Evolutionary conservation across 2,797 vertebrate species (phyloP).

Genomic region (Steatocranus sp.): DNA sequence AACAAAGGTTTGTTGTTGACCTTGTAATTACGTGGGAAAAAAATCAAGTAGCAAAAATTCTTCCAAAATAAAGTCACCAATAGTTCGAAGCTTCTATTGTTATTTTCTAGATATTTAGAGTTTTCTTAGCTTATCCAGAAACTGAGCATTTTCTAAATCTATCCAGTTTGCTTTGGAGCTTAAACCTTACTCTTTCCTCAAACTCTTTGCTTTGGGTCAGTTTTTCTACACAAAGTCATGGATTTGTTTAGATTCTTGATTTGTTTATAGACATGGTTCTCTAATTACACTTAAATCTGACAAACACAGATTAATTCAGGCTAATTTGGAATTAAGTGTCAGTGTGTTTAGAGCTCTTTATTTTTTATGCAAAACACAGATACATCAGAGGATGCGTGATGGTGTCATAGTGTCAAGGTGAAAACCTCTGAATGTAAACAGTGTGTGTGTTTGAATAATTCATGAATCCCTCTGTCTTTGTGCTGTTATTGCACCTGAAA

Average conservation of each 20-base stretch:
- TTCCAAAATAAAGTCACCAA: background rate
- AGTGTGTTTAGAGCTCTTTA: background rate
- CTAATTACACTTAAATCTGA: background rate
- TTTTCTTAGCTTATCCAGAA: background rate
- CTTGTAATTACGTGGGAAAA: background rate
- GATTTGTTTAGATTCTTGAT: background rate
- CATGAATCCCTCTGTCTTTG: background rate
- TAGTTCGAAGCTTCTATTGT: background rate
- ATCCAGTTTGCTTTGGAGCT: rapidly evolving
- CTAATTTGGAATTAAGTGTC: background rate
- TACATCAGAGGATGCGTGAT: background rate
- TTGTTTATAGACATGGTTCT: background rate
- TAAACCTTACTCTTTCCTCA: background rate
- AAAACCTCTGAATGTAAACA: conserved; percentile 23
- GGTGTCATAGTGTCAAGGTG: background rate
- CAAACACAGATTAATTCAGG: background rate
- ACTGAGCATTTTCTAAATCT: background rate
- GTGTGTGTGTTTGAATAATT: conserved; percentile 22
- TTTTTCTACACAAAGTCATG: background rate
- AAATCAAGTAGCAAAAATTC: rapidly evolving
- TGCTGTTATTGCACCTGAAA: background rate
- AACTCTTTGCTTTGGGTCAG: background rate
- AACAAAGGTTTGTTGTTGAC: background rate
- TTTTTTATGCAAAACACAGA: conserved; percentile 3
- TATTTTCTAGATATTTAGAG: background rate